Conservation (phyloP, 2,797 vertebrate genomes). For the Chrysocyon brachyurus region DNA sequence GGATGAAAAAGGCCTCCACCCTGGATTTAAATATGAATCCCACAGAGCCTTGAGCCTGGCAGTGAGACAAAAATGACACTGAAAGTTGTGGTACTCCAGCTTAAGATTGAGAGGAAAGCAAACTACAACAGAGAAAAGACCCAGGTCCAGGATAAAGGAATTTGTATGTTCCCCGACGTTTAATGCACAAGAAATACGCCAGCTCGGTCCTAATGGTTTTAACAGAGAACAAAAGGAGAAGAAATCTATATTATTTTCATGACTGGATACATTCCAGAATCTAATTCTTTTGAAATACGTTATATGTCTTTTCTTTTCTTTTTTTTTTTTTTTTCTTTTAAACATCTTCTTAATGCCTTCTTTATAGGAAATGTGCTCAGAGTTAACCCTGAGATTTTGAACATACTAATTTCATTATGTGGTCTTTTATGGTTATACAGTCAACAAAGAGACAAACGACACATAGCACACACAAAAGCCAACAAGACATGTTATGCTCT, state of each 20-base stretch:
- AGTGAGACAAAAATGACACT: neutral
- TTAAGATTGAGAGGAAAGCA: neutral
- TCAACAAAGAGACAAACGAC: conserved; percentile 69
- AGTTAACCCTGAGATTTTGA: conserved; percentile 53
- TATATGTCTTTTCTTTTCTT: neutral
- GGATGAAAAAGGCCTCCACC: neutral
- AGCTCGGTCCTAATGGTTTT: neutral
- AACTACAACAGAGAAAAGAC: neutral
- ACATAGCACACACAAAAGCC: neutral
- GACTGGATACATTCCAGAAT: conserved; percentile 58
- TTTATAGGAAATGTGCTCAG: conserved; percentile 69
- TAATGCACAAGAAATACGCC: neutral
- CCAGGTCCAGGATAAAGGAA: neutral
- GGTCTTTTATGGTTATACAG: conserved; percentile 39
- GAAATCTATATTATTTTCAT: conserved; percentile 11
- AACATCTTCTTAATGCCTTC: conserved; percentile 61
- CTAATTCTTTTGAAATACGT: neutral
- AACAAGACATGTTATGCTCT: conserved; percentile 35
- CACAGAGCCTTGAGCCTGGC: neutral
- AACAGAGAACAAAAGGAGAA: conserved; percentile 20
- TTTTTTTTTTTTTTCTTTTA: neutral
- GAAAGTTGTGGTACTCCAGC: neutral
- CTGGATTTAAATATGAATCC: neutral
- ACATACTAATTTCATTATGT: conserved; percentile 44
- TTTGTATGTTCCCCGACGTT: neutral